phyloP scores from a whole-genome alignment of 2,797 vertebrate genomes.

The Harpagifer antarcticus region DNA sequence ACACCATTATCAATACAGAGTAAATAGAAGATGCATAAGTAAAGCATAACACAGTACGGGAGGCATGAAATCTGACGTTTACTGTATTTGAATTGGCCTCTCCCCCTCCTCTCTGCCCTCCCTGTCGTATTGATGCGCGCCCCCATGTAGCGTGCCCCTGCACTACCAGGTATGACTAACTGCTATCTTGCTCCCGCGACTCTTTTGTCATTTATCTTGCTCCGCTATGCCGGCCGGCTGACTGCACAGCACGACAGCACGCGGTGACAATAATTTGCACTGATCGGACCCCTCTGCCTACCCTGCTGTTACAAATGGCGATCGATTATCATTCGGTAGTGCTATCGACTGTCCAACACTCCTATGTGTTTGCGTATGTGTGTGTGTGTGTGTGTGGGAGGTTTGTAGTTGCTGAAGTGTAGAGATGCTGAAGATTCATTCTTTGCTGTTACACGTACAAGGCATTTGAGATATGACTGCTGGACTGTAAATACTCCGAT shows the following conservation, averaged over 20 bases:
- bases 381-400: slow-evolving; percentile 26
- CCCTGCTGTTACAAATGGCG: slow-evolving; percentile 94
- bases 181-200: slow-evolving; percentile 83
- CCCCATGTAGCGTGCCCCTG: slow-evolving; percentile 64
- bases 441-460: slow-evolving; percentile 35
- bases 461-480: slow-evolving; percentile 26
- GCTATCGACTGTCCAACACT: slow-evolving; percentile 90
- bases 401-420: slow-evolving; percentile 42
- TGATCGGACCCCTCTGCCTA: slow-evolving; percentile 92
- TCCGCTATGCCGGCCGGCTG: slow-evolving; percentile 83
- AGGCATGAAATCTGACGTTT: slow-evolving; percentile 56
- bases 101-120: slow-evolving; percentile 9
- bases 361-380: slow-evolving; percentile 34
- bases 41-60: slow-evolving; percentile 23
- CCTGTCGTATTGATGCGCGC: slow-evolving; percentile 73
- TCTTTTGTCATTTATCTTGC: slow-evolving; percentile 87
- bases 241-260: slow-evolving; percentile 86
- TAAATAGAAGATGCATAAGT: background rate
- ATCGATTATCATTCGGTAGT: slow-evolving; percentile 95
- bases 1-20: background rate
- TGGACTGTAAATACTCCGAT: slow-evolving; percentile 26
- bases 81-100: slow-evolving; percentile 66
- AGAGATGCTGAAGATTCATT: slow-evolving; percentile 46
- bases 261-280: slow-evolving; percentile 94
- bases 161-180: slow-evolving; percentile 88